Evolutionary conservation across 2,113 vertebrate genomes (phyloP), one percentile per base, ranked within the genome.

Genomic region (Anoura caudifer): DNA sequence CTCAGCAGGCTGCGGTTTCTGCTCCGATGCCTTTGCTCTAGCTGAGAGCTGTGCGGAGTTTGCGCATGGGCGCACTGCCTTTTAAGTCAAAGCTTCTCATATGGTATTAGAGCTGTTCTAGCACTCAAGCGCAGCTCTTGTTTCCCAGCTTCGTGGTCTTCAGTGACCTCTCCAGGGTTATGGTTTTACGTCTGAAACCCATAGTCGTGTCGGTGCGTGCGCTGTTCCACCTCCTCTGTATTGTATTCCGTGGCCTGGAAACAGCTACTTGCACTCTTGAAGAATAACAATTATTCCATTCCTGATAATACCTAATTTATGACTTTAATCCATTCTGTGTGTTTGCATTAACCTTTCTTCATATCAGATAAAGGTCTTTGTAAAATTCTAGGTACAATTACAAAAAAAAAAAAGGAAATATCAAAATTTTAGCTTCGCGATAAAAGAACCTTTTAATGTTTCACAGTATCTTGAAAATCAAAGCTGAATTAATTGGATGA

Each of bases 121-220:
- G 61, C 87, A 7, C 33, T 85, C 9, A 67, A 61, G 11, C 89
- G 77, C n/a, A 70, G 52, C 22, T 81, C 41, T 91, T 41, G 14
- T 43, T 72, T 73, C 82, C 19, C 50, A 43, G 5, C 7, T 31
- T 7, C 69, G 16, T 36, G 72, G 20, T 52, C 47, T 76, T 16
- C 85, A 70, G 20, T 72, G 28, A 47, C 33, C 11, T 24, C 16
- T 83, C 41, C 76, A 61, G 41, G 14, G 52, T 65, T 96, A 26
- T 52, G 19, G 13, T 43, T 91, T 94, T 86, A 83, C 69, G 75
- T 82, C 33, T 61, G 52, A 92, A 89, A 87, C 17, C 19, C 50
- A 36, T 3, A 36, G n/a, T 86, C 28, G 11, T 50, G 24, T 33
- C 24, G 20, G 26, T 67, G 20, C 0, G 3, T 47, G 6, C 67